Percentiles rank a stretch among this genome's conserved stretches.
phyloP scores from a whole-genome alignment of 2,113 vertebrate species.

The Ailurus styani region DNA sequence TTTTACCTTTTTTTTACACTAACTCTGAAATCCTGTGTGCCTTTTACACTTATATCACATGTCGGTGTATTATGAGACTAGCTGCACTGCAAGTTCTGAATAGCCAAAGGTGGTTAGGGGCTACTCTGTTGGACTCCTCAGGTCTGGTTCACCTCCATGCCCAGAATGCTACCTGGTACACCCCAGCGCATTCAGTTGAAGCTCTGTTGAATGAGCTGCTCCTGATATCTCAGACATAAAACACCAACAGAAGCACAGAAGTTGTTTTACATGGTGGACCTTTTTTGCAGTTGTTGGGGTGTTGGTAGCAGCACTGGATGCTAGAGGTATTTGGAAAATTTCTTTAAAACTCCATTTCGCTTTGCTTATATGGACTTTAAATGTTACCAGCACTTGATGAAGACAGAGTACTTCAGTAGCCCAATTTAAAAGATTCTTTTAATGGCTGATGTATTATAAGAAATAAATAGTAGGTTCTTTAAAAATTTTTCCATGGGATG shows the following conservation, averaged over 20 bases:
- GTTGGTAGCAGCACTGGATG: background rate
- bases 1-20: background rate
- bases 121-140: background rate
- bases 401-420: background rate
- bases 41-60: background rate
- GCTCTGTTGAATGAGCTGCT: background rate
- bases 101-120: background rate
- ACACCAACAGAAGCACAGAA: background rate
- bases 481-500: background rate
- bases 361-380: background rate
- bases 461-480: background rate
- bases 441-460: background rate
- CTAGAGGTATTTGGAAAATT: background rate
- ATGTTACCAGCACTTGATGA: background rate
- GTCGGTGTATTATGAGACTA: background rate
- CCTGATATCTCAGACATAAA: background rate
- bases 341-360: background rate
- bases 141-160: background rate
- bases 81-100: background rate
- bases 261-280: background rate
- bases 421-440: background rate
- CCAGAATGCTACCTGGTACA: rapidly evolving
- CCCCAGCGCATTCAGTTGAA: background rate
- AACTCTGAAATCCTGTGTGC: background rate
- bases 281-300: background rate